Percentiles rank a stretch among this genome's conserved stretches.
Evolutionary conservation across 2,113 vertebrate genomes (phyloP).

Genomic region (Stigmatopora argus): DNA sequence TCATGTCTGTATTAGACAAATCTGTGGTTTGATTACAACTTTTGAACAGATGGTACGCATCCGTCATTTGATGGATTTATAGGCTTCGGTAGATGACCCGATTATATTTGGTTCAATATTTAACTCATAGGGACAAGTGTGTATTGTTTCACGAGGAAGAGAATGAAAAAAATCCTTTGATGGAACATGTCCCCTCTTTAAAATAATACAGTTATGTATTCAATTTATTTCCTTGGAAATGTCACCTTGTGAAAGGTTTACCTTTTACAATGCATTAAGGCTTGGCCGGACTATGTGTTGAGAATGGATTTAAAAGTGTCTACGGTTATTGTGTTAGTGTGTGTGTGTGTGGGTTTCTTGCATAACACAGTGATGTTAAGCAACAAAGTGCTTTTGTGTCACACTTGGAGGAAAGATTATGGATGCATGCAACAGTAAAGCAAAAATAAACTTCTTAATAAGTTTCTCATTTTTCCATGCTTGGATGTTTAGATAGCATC

Average conservation of each 20-base stretch:
- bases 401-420: slow-evolving; percentile 70
- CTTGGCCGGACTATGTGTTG: slow-evolving; percentile 57
- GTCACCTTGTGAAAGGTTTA: slow-evolving; percentile 82
- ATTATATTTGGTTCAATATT: slow-evolving; percentile 78
- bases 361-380: slow-evolving; percentile 69
- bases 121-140: slow-evolving; percentile 75
- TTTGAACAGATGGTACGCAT: slow-evolving; percentile 94
- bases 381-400: slow-evolving; percentile 73
- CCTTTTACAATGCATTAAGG: slow-evolving; percentile 76
- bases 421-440: slow-evolving; percentile 2
- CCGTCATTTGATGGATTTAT: slow-evolving; percentile 98
- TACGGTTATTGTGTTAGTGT: slow-evolving; percentile 61
- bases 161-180: slow-evolving; percentile 76
- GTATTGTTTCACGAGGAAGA: slow-evolving; percentile 81
- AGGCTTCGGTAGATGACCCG: slow-evolving; percentile 90
- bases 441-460: neutral
- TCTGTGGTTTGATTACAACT: slow-evolving; percentile 99
- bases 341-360: slow-evolving; percentile 73
- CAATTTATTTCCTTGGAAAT: slow-evolving; percentile 87
- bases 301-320: slow-evolving; percentile 24
- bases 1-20: slow-evolving; percentile 99
- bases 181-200: slow-evolving; percentile 77
- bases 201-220: slow-evolving; percentile 87
- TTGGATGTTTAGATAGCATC: neutral
- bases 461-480: neutral